phyloP scores from a whole-genome alignment of 2,797 vertebrate genomes.

The Sternotherus odoratus region DNA sequence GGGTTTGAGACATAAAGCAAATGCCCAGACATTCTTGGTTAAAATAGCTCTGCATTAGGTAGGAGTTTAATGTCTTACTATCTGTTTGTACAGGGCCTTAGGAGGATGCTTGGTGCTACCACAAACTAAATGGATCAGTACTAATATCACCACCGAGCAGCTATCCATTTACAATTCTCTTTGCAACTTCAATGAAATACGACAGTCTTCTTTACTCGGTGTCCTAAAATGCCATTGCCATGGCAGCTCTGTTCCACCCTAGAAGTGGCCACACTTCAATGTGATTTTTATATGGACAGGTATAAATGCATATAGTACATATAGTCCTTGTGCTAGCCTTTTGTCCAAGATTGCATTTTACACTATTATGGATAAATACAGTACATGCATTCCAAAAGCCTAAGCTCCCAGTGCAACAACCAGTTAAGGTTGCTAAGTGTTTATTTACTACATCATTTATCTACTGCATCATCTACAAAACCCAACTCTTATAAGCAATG shows the following conservation, averaged over 20 bases:
- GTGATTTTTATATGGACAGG: not conserved
- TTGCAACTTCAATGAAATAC: not conserved
- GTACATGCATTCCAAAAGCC: not conserved
- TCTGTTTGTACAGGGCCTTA: not conserved
- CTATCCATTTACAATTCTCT: not conserved
- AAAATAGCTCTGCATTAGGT: not conserved
- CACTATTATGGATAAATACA: not conserved
- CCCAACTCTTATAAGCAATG: not conserved
- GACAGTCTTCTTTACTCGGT: not conserved
- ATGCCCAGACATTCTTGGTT: not conserved
- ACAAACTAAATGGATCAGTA: not conserved
- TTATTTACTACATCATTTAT: not conserved
- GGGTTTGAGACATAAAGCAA: not conserved
- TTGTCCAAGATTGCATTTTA: not conserved
- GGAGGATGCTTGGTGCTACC: not conserved
- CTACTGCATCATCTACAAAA: not conserved
- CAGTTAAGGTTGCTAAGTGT: not conserved
- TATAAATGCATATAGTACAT: not conserved
- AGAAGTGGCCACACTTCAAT: not conserved
- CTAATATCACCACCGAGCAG: not conserved
- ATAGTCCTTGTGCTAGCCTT: not conserved
- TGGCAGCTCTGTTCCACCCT: not conserved
- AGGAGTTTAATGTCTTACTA: not conserved
- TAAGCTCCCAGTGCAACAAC: not conserved
- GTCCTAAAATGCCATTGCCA: not conserved